Percentiles rank a stretch among this genome's conserved stretches.
phyloP scores from a whole-genome alignment of 2,113 vertebrate genomes.

The Oostethus manadensis region DNA sequence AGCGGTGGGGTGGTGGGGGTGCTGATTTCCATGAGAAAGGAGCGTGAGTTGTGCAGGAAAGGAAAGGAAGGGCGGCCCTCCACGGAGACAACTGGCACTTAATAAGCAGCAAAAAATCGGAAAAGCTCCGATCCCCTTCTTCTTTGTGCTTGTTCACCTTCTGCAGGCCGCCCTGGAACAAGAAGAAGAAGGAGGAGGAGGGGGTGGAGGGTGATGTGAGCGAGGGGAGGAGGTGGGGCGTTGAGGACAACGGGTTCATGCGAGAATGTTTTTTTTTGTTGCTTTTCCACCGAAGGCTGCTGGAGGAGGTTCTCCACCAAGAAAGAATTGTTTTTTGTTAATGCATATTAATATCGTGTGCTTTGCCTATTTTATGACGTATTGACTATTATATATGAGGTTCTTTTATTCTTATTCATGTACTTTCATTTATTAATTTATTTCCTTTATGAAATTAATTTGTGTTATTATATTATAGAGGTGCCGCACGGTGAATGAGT shows the following conservation, averaged over 20 bases:
- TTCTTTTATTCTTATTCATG: no score
- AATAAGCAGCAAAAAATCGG: conserved; percentile 70
- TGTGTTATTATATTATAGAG: no score
- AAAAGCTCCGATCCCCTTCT: conserved; percentile 66
- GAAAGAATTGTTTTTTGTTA: no score
- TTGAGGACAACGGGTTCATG: conserved; percentile 50
- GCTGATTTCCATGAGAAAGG: conserved; percentile 80
- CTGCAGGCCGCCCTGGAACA: conserved; percentile 21
- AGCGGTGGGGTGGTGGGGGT: conserved; percentile 33
- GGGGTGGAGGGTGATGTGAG: conserved; percentile 19
- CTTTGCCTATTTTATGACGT: no score
- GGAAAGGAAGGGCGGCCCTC: conserved; percentile 70
- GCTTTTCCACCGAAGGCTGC: conserved; percentile 19
- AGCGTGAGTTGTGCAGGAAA: conserved; percentile 63
- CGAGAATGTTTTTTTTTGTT: conserved; percentile 49
- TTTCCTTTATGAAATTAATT: no score
- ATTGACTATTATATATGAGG: no score
- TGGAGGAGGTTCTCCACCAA: conserved; percentile 9
- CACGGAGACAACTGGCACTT: conserved; percentile 66
- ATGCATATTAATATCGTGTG: no score
- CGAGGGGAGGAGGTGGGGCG: conserved; percentile 3
- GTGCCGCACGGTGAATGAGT: no score
- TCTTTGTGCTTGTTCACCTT: conserved; percentile 64
- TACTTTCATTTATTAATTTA: no score
- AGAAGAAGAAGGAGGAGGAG: conserved; percentile 11